These are phyloP conservation scores for Nothura maculosa DNA, from an alignment of 2,797 vertebrate species.

Conservation along the genomic window DNA sequence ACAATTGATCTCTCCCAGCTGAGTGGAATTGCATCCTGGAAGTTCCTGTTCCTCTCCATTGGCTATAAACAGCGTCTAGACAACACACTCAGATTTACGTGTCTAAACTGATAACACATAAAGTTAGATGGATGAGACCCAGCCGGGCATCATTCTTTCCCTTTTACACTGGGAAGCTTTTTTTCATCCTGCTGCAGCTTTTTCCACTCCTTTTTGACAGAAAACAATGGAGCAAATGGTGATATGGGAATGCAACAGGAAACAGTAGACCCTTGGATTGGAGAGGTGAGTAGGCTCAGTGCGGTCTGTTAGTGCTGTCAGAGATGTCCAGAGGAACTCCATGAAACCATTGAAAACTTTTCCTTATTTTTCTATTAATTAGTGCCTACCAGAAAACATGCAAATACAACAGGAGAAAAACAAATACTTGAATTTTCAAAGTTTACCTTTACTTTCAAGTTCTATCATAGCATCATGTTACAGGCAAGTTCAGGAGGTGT, in stretches of 20 bases:
- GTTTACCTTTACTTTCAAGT: neutral
- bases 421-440: neutral
- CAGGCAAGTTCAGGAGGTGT: neutral
- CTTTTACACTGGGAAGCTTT: neutral
- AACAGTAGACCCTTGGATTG: neutral
- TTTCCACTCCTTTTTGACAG: neutral
- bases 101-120: conserved; percentile 15
- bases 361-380: neutral
- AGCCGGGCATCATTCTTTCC: neutral
- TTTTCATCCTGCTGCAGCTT: neutral
- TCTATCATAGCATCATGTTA: neutral
- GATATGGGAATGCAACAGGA: neutral
- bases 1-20: conserved; percentile 52
- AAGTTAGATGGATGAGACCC: neutral
- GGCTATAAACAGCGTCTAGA: conserved; percentile 2
- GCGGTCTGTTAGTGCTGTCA: neutral
- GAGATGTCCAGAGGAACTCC: neutral
- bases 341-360: neutral
- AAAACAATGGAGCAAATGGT: accelerated
- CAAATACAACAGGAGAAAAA: neutral
- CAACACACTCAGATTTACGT: neutral
- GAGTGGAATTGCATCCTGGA: conserved; percentile 20
- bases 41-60: conserved; percentile 22
- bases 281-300: neutral
- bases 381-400: too few relatives aligned